phyloP scores from a whole-genome alignment of 2,888 invertebrate species.

The Eustalomyia histrio region DNA sequence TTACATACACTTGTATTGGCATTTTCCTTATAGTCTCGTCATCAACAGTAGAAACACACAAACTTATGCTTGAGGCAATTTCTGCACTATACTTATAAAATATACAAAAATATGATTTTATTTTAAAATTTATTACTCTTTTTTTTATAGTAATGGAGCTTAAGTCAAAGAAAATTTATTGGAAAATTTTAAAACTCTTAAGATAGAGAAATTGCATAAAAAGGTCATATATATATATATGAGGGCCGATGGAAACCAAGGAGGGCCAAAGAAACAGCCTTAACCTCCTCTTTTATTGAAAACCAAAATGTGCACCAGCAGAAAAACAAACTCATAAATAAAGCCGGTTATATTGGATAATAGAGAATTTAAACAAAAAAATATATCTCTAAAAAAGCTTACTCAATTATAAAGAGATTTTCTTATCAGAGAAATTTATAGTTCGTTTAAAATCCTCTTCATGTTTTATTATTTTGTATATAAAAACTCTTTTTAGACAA shows the following conservation, averaged over 20 bases:
- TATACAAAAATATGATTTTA: neutral
- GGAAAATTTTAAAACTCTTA: slow-evolving; percentile 35
- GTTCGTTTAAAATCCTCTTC: neutral
- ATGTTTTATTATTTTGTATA: neutral
- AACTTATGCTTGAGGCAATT: slow-evolving; percentile 46
- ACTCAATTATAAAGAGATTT: neutral
- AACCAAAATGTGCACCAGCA: neutral
- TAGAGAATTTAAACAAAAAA: neutral
- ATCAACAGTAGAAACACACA: neutral
- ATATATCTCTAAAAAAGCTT: slow-evolving; percentile 18
- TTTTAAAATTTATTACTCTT: slow-evolving; percentile 50
- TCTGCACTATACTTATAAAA: slow-evolving; percentile 36
- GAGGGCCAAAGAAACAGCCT: neutral
- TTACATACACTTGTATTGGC: slow-evolving; percentile 11
- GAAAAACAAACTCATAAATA: neutral
- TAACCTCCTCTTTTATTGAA: neutral
- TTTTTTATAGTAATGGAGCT: slow-evolving; percentile 20
- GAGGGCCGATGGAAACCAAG: neutral
- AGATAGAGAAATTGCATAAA: slow-evolving; percentile 6
- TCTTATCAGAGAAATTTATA: neutral
- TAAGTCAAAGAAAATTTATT: neutral
- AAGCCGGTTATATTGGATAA: slow-evolving; percentile 11
- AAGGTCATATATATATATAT: slow-evolving; percentile 9
- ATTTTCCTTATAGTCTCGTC: slow-evolving; percentile 40
- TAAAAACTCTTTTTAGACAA: neutral